Evolutionary conservation across 92 coral and sea anemone species (phyloP).

Genomic region (Metridium senile): DNA sequence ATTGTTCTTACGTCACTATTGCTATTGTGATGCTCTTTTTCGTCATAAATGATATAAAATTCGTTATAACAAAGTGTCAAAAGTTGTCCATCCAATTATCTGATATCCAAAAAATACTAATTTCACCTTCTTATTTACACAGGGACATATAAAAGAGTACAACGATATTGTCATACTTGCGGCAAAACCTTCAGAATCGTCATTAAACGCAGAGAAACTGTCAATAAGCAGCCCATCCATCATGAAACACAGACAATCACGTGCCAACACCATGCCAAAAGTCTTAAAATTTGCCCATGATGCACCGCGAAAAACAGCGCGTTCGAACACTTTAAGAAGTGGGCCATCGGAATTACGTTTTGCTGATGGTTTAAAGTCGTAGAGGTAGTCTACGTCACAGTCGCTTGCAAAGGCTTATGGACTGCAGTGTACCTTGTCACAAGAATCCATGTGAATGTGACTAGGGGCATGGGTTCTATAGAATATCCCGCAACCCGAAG

Average conservation of each 20-base stretch:
- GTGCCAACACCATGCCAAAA: conserved; percentile 25
- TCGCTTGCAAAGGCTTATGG: background rate
- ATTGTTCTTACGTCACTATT: too few relatives aligned
- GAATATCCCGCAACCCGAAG: too few relatives aligned
- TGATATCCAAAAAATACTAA: too few relatives aligned
- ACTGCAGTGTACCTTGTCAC: background rate
- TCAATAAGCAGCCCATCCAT: conserved; percentile 85
- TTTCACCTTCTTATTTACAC: too few relatives aligned
- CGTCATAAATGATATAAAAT: too few relatives aligned
- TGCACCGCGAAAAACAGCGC: conserved; percentile 12
- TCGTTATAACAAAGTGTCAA: too few relatives aligned
- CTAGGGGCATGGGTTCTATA: too few relatives aligned
- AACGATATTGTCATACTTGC: conserved; percentile 75
- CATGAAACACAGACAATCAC: conserved; percentile 69
- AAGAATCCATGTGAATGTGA: too few relatives aligned
- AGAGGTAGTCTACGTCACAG: background rate
- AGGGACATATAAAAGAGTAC: conserved; percentile 81
- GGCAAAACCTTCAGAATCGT: conserved; percentile 69
- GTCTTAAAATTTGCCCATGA: conserved; percentile 11
- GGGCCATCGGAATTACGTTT: conserved; percentile 63
- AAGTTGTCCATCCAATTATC: too few relatives aligned
- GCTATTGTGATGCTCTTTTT: too few relatives aligned
- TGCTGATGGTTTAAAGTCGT: conserved; percentile 72
- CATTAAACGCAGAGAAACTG: conserved; percentile 45
- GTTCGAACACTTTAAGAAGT: conserved; percentile 32